Evolutionary conservation across 2,888 invertebrate species (phyloP).

Genomic region (Chromoteleia sp.): DNA sequence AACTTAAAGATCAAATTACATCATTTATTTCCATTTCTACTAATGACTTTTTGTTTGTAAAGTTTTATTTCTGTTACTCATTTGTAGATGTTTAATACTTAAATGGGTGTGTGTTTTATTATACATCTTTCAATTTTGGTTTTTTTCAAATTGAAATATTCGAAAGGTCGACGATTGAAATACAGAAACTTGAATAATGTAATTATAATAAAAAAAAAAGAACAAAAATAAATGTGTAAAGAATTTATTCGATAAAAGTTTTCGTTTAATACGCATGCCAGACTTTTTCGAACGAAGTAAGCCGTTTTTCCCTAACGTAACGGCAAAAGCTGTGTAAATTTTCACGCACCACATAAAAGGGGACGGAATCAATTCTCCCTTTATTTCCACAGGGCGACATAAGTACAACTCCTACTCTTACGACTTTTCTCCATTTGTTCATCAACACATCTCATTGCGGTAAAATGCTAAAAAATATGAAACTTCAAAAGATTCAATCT

Average conservation of each 20-base stretch:
- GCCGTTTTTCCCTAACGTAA: constrained; percentile 12
- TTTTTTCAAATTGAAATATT: constrained; percentile 17
- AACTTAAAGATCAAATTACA: constrained; percentile 23
- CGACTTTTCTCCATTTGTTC: constrained; percentile 49
- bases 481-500: neutral
- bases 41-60: neutral
- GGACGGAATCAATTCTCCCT: constrained; percentile 54
- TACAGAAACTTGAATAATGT: no score
- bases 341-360: constrained; percentile 40
- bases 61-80: no score
- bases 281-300: constrained; percentile 11
- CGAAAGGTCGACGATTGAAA: no score
- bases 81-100: no score
- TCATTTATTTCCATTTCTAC: constrained; percentile 19
- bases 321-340: constrained; percentile 37
- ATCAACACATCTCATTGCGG: constrained; percentile 30
- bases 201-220: no score
- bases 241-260: no score
- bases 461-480: constrained; percentile 7
- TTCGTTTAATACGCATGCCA: no score
- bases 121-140: no score
- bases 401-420: constrained; percentile 38
- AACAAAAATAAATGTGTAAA: no score
- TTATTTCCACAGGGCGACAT: constrained; percentile 43
- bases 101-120: no score